phyloP scores from a whole-genome alignment of 2,113 vertebrate genomes.

The Crotalus helleri region DNA sequence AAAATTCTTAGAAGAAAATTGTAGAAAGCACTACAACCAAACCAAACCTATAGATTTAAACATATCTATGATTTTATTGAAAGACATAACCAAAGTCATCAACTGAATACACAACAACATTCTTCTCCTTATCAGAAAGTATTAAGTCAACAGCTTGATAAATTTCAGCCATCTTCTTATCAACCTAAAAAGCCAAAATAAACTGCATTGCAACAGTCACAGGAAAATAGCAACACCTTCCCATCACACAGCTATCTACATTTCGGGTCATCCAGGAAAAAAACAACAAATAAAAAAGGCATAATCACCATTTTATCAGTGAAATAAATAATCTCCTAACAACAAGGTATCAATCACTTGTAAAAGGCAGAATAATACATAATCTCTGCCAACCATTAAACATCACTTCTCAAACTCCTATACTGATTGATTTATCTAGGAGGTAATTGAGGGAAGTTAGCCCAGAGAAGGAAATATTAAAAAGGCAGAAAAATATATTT shows the following conservation, averaged over 20 bases:
- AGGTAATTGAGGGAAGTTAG: not conserved
- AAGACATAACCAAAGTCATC: not conserved
- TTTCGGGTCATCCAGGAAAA: not conserved
- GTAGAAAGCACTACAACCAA: not conserved
- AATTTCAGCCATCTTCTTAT: not conserved
- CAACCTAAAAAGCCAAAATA: not conserved
- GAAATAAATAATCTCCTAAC: not conserved
- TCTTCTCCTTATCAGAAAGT: not conserved
- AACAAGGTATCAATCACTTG: not conserved
- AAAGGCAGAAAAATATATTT: no score
- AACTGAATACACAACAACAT: not conserved
- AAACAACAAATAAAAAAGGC: not conserved
- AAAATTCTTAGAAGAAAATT: not conserved
- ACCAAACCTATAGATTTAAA: not conserved
- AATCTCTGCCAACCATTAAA: not conserved
- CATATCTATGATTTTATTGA: not conserved
- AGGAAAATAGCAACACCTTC: not conserved
- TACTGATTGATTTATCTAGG: not conserved
- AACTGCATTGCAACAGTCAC: not conserved
- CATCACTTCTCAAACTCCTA: not conserved
- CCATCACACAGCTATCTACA: not conserved
- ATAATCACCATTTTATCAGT: not conserved
- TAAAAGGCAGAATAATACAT: not conserved
- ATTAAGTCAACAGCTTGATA: not conserved
- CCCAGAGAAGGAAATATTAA: no score